Evolutionary conservation across 2,113 vertebrate species (phyloP), one percentile per base, ranked within the genome.

Genomic region (Enhydra lutris): DNA sequence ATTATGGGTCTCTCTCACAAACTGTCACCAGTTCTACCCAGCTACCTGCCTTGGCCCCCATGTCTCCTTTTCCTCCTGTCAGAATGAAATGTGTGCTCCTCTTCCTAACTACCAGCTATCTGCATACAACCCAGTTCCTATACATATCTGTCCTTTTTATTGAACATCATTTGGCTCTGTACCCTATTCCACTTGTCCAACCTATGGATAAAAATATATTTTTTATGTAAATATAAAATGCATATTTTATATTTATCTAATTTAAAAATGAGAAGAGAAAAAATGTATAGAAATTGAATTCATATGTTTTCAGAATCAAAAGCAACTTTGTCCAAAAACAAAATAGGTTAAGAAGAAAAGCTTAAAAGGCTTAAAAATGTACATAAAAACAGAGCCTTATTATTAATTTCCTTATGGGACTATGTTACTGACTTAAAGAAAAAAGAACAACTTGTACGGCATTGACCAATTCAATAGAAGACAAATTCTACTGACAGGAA

Each of bases 301-400:
- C 10, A 20, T 31, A 50, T 45, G 14, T 59, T 11, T 94, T 94
- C 13, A 71, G 31, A 96, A 55, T 76, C 23, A 86, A 89, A 95
- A 89, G 10, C 10, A 80, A 71, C 0, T 36, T 23, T 12, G 17
- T 59, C 52, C 0, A 90, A 73, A 59, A 59, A 81, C 24, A 87
- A 80, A 65, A 12, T 21, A 76, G 3, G 34, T 47, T 39, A 82
- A 57, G 26, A 52, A 31, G 6, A 88, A 73, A 91, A 26, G 8
- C 11, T 65, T 61, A 57, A 55, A 96, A 79, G 73, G 8, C 17
- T 89, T 78, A 39, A 50, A 85, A 92, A 24, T 36, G 1, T 78
- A 21, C 7, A 36, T 50, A 7, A 29, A 57, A 81, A 78, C 50
- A 39, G 74, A 50, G 7, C 0, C 1, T 89, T 81, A 59, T 85